Evolutionary conservation across 2,888 invertebrate species (phyloP), one percentile per base, ranked within the genome.

Genomic region (Patella caerulea): DNA sequence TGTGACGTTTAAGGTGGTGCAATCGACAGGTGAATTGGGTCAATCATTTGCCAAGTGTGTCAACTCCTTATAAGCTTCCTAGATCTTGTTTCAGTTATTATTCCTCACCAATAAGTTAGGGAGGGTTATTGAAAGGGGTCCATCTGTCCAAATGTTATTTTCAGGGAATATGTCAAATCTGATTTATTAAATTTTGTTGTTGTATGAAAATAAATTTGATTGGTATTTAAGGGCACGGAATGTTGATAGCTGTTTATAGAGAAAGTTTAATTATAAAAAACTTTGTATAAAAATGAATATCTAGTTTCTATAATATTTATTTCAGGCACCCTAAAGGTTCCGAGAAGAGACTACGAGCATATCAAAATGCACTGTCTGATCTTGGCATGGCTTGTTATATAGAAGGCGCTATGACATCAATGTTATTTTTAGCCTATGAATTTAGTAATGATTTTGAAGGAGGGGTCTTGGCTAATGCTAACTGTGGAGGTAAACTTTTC

Each of bases 331-430:
- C 84, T 0, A 79, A 78, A 69, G 86, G 86, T 19, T 85, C 87
- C 9, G 88, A 88, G 74, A 75, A 81, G 19, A 79, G 86, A 52
- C 81, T 89, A 17, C 45, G 75, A 29, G 76, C 77, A 2, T 86
- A 86, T 78, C 89, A 88, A 81, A 59, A 59, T 17, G 84, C 84
- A 2, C 85, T 84, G 3, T 79, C 82, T 1, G 79, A 59, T 29
- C 82, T 89, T 19, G 89, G 89, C 0, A 84, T 84, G 15, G 88
- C 89, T 0, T 89, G 89, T 77, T 89, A 89, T 78, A 85, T 89
- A 24, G 86, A 89, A 55, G 89, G 89, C 0, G 87, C 89, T 45
- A 77, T 89, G 70, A 84, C 85, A 52, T 86, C 88, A 4, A 78
- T 89, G 81, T 77, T 89, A 19, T 86, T 88, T 74, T 79, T 89